Evolutionary conservation across 1,140 invertebrate species (phyloP).

Genomic region (Pemphigus obesinymphae): DNA sequence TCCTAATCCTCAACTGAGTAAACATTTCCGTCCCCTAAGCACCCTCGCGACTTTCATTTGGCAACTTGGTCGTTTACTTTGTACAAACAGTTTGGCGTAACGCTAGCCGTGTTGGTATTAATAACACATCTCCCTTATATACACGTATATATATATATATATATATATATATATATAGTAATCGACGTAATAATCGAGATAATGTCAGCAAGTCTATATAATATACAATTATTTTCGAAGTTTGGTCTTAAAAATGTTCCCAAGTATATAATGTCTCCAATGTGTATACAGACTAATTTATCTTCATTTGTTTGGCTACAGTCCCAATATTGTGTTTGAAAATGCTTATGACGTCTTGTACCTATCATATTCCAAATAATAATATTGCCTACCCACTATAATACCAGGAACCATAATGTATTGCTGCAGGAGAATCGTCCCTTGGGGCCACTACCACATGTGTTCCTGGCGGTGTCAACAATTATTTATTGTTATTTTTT

Average conservation of each 20-base stretch:
- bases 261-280: not conserved
- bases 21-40: conserved; percentile 26
- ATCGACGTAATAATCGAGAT: not conserved
- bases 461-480: conserved; percentile 39
- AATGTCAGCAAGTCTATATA: not conserved
- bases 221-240: too few relatives aligned
- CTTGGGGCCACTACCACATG: conserved; percentile 25
- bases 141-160: too few relatives aligned
- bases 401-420: not conserved
- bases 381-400: conserved; percentile 5
- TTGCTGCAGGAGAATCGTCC: conserved; percentile 22
- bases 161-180: too few relatives aligned
- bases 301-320: not conserved
- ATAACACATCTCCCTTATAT: conserved; percentile 19
- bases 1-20: conserved; percentile 33
- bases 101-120: not conserved
- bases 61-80: conserved; percentile 20
- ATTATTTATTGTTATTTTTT: conserved; percentile 36
- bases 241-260: not conserved
- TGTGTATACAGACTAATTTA: not conserved
- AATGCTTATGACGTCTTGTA: not conserved
- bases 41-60: conserved; percentile 26
- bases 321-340: not conserved
- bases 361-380: conserved; percentile 18
- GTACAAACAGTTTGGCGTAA: conserved; percentile 11